Evolutionary conservation across 2,888 invertebrate species (phyloP).

Genomic region (Geophilus truncorum): DNA sequence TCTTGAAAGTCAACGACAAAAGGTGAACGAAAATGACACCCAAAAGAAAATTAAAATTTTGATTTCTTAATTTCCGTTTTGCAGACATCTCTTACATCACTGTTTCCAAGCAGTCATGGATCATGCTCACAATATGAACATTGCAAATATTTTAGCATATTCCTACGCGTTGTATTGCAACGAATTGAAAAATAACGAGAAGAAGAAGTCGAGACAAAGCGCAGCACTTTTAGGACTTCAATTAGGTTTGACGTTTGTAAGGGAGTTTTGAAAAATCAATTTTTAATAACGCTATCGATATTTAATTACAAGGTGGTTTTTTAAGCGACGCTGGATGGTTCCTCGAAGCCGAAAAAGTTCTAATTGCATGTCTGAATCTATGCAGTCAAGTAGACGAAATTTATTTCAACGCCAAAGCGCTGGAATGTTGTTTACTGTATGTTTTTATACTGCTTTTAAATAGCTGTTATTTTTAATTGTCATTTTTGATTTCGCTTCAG

Average conservation of each 20-base stretch:
- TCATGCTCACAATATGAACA: slow-evolving; percentile 54
- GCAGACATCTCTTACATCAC: slow-evolving; percentile 59
- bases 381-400: slow-evolving; percentile 50
- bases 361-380: slow-evolving; percentile 62
- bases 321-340: slow-evolving; percentile 86
- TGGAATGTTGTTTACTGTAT: slow-evolving; percentile 82
- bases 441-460: not conserved
- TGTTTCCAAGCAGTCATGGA: slow-evolving; percentile 65
- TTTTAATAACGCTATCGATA: no score
- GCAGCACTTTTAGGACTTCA: slow-evolving; percentile 45
- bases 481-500: slow-evolving; percentile 52
- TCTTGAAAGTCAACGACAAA: slow-evolving; percentile 64
- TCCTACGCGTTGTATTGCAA: slow-evolving; percentile 43
- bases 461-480: not conserved
- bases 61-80: slow-evolving; percentile 30
- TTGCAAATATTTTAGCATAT: slow-evolving; percentile 52
- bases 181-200: slow-evolving; percentile 14
- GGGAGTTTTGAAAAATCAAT: no score
- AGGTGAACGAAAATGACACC: slow-evolving; percentile 49
- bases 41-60: no score
- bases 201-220: slow-evolving; percentile 38
- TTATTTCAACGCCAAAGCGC: slow-evolving; percentile 60
- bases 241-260: no score
- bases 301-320: slow-evolving; percentile 58
- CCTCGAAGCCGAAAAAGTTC: slow-evolving; percentile 66